Percentiles rank a stretch among this genome's conserved stretches.
Evolutionary conservation across 2,797 vertebrate genomes (phyloP).

Genomic region (Phrynocephalus guinanensis): DNA sequence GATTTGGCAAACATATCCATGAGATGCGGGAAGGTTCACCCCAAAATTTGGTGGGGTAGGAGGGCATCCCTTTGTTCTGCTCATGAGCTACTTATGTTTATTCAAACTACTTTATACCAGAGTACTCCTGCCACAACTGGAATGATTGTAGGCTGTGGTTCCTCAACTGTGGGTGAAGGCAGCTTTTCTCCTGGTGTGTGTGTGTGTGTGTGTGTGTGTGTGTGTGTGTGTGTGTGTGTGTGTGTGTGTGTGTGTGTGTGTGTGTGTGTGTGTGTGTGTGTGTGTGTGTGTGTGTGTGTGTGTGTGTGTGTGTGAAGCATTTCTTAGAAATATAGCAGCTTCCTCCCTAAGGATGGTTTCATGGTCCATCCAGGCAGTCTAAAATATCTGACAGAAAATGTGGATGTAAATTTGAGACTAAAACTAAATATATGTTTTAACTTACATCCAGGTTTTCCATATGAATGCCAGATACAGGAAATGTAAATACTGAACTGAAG

Average conservation of each 20-base stretch:
- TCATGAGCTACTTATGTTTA: no score
- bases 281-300: neutral
- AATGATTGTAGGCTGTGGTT: neutral
- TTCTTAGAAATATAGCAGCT: neutral
- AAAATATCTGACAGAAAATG: no score
- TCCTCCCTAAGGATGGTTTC: neutral
- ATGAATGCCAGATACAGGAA: neutral
- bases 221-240: neutral
- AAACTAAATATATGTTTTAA: neutral
- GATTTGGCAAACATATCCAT: neutral
- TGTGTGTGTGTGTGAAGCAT: neutral
- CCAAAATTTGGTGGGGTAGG: no score
- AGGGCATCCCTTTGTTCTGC: no score
- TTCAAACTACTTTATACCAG: neutral
- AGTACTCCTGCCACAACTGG: neutral
- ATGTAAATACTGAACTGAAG: neutral
- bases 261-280: neutral
- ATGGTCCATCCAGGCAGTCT: neutral
- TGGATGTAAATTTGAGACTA: neutral
- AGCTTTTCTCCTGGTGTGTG: neutral
- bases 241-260: no score
- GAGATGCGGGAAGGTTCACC: no score
- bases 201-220: neutral
- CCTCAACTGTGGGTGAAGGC: neutral
- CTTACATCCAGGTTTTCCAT: neutral